Conservation (phyloP, 2,113 vertebrate species). For the Malurus elegans region DNA sequence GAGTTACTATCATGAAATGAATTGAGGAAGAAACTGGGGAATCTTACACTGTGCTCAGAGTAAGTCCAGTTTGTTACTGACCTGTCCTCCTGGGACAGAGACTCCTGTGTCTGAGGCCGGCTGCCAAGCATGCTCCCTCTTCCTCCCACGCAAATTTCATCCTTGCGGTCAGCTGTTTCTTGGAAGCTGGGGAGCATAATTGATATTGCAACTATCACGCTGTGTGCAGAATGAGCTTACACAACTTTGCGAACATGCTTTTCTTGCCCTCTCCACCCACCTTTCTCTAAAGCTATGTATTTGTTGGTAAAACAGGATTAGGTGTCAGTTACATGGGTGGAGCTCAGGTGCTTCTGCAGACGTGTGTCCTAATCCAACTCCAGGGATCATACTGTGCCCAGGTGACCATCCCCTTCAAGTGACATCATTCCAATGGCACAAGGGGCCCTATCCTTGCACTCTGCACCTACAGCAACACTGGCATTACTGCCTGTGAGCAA, state of each 20-base stretch:
- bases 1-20: background rate
- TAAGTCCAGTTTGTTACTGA: slow-evolving; percentile 22
- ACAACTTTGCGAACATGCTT: slow-evolving; percentile 47
- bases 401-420: background rate
- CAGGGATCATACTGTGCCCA: rapidly evolving
- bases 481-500: rapidly evolving
- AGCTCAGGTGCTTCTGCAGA: background rate
- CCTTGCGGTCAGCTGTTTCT: slow-evolving; percentile 55
- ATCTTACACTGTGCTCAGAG: background rate
- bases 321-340: background rate
- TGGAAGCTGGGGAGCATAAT: slow-evolving; percentile 41
- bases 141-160: slow-evolving; percentile 48
- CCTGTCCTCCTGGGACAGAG: slow-evolving; percentile 12
- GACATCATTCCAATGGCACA: background rate
- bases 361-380: background rate
- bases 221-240: background rate
- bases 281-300: background rate
- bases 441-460: rapidly evolving
- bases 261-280: slow-evolving; percentile 46
- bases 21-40: background rate
- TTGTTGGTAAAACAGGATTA: slow-evolving; percentile 17
- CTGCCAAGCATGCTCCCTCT: slow-evolving; percentile 30
- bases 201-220: slow-evolving; percentile 33
- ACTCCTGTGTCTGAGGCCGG: background rate
- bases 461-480: background rate